A percentile compares a stretch with the other conserved stretches of the same genome.
phyloP scores from a whole-genome alignment of 2,797 vertebrate species.

The Ibycter americanus region DNA sequence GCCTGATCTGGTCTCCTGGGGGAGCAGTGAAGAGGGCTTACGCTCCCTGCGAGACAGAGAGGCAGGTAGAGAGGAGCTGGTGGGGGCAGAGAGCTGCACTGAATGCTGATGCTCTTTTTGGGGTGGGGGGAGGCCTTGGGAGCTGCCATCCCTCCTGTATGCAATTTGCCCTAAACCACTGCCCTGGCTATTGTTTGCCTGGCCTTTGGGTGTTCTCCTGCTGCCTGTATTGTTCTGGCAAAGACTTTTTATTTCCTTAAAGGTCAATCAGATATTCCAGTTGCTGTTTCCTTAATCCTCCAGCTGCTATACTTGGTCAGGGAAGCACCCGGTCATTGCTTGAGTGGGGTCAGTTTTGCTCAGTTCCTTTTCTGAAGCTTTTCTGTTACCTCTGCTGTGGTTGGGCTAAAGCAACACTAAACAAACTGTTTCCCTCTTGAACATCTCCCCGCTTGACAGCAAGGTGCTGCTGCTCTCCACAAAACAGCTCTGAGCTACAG shows the following conservation, averaged over 20 bases:
- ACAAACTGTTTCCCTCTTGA: neutral
- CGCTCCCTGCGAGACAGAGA: neutral
- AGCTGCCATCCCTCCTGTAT: fast-evolving
- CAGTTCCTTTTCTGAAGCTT: neutral
- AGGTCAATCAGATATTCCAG: neutral
- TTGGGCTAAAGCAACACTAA: fast-evolving
- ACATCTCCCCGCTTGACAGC: neutral
- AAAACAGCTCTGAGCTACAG: neutral
- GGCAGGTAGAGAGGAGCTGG: neutral
- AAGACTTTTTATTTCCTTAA: neutral
- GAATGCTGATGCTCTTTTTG: neutral
- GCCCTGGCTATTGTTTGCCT: neutral
- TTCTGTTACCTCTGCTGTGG: neutral
- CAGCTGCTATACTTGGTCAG: neutral
- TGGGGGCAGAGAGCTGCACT: neutral
- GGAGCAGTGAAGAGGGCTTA: neutral
- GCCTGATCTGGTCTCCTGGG: neutral
- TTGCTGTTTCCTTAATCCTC: neutral
- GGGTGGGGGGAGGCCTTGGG: too few species aligned
- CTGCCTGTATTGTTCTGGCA: neutral
- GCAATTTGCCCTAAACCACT: fast-evolving
- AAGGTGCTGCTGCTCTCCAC: neutral
- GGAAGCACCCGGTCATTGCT: neutral
- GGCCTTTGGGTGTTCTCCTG: neutral
- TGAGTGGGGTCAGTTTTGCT: neutral